Conservation (phyloP, 2,797 vertebrate species). For the Hylomyscus alleni region DNA sequence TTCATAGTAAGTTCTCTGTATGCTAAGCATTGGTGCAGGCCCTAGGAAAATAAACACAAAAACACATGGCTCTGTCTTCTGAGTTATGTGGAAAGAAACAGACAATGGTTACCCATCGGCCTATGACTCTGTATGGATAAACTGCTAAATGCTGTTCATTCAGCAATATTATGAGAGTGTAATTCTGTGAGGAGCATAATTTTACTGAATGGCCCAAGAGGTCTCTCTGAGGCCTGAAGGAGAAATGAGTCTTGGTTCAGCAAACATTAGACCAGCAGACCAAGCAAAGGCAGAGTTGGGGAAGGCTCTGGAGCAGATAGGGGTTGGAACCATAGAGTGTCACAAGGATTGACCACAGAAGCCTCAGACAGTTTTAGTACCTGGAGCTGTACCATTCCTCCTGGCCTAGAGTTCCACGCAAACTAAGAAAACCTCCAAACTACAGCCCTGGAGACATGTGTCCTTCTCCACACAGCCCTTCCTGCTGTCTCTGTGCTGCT, state of each 20-base stretch:
- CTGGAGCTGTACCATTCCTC: neutral
- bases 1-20: neutral
- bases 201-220: neutral
- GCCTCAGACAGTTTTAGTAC: neutral
- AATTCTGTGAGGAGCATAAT: accelerated
- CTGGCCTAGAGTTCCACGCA: neutral
- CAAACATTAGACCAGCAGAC: neutral
- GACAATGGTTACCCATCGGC: neutral
- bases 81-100: neutral
- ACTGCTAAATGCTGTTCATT: neutral
- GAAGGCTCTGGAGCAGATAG: neutral
- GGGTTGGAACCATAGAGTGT: neutral
- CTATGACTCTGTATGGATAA: neutral
- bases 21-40: neutral
- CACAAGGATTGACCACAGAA: neutral
- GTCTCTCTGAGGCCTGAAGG: neutral
- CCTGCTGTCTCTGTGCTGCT: neutral
- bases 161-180: neutral
- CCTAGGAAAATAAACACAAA: neutral
- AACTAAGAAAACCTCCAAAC: neutral
- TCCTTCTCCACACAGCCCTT: neutral
- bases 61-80: neutral
- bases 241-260: neutral
- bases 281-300: neutral
- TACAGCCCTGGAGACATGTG: neutral